Evolutionary conservation across 2,888 invertebrate genomes (phyloP).

Genomic region (Yponomeuta cagnagella): DNA sequence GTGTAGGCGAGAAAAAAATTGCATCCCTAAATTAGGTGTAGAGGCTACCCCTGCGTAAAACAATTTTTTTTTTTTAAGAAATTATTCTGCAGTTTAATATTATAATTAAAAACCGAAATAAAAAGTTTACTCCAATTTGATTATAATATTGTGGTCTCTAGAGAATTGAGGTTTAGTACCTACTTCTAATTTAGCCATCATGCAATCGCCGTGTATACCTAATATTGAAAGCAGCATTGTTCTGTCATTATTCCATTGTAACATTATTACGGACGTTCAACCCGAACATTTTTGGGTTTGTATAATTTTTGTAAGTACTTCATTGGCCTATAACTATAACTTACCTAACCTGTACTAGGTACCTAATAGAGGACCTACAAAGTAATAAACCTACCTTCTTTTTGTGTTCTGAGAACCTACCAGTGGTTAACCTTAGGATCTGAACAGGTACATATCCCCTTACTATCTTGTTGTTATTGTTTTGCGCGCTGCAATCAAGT

Average conservation of each 20-base stretch:
- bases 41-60: too few relatives aligned
- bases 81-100: too few relatives aligned
- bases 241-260: background rate
- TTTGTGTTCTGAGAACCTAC: background rate
- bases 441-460: too few relatives aligned
- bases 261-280: background rate
- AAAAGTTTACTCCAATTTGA: too few relatives aligned
- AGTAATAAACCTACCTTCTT: background rate
- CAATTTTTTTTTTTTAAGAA: too few relatives aligned
- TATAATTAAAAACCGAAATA: too few relatives aligned
- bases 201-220: background rate
- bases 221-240: constrained; percentile 1
- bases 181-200: background rate
- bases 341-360: background rate
- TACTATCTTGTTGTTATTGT: too few relatives aligned
- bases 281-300: background rate
- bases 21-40: too few relatives aligned
- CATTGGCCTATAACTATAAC: background rate
- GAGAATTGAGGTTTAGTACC: background rate
- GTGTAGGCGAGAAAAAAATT: too few relatives aligned
- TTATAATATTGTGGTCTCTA: too few relatives aligned
- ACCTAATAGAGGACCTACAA: too few relatives aligned
- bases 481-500: too few relatives aligned
- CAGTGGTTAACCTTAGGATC: background rate
- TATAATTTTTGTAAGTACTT: background rate